phyloP scores from a whole-genome alignment of 2,797 vertebrate genomes.

The Delichon dasypus region DNA sequence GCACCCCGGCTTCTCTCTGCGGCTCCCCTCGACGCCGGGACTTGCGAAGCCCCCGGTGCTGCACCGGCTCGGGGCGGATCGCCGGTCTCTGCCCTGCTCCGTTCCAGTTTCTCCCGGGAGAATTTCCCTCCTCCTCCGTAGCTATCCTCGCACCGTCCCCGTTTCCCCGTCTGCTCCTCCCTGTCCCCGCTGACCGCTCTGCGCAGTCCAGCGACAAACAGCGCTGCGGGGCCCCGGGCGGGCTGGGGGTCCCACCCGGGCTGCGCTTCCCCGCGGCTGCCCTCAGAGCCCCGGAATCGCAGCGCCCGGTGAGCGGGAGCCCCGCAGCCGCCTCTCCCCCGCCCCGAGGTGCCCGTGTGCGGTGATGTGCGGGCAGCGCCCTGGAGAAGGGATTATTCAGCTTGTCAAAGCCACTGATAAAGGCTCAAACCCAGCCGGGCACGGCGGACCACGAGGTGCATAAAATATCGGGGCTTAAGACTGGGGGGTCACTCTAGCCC shows the following conservation, averaged over 20 bases:
- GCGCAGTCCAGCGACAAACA: neutral
- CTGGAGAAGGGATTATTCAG: neutral
- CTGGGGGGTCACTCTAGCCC: fast-evolving
- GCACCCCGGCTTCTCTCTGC: neutral
- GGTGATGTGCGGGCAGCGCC: neutral
- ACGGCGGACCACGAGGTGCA: neutral
- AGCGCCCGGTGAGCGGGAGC: neutral
- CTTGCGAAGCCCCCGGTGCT: neutral
- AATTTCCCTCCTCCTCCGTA: neutral
- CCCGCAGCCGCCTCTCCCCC: neutral
- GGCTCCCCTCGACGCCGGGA: neutral
- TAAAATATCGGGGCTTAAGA: neutral
- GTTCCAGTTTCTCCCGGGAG: neutral
- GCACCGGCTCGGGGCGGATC: neutral
- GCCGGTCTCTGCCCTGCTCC: neutral
- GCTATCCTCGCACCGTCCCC: neutral
- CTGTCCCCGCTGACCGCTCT: neutral
- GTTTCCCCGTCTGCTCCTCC: neutral
- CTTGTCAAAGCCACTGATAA: neutral
- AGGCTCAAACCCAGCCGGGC: neutral
- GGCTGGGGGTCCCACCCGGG: neutral
- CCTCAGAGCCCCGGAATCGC: neutral
- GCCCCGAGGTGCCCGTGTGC: neutral
- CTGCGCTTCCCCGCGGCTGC: neutral
- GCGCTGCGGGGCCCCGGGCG: neutral